Conservation (phyloP, 2,888 invertebrate species). For the Nomada fucata region DNA sequence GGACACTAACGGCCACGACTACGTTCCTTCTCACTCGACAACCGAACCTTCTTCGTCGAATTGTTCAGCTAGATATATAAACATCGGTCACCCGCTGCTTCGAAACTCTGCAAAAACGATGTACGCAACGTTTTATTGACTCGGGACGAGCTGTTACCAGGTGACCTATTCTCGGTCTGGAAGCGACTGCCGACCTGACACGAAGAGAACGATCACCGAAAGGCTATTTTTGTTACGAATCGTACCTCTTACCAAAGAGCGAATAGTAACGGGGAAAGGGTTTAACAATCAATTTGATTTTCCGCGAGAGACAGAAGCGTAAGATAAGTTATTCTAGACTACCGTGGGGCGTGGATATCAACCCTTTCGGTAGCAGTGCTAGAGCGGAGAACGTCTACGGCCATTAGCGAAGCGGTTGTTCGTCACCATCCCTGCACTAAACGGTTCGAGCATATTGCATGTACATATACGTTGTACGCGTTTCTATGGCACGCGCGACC, state of each 20-base stretch:
- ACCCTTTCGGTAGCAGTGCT: neutral
- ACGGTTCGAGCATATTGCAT: slow-evolving; percentile 5
- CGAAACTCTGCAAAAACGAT: slow-evolving; percentile 1
- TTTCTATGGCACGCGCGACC: slow-evolving; percentile 20
- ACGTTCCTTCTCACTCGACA: neutral
- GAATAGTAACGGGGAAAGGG: neutral
- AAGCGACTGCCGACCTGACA: neutral
- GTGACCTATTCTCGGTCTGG: slow-evolving; percentile 8
- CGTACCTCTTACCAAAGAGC: slow-evolving; percentile 1
- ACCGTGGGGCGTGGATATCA: neutral
- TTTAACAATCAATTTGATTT: neutral
- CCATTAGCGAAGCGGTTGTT: no score
- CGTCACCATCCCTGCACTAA: neutral
- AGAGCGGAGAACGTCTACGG: no score
- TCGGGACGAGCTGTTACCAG: neutral
- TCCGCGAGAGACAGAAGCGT: neutral
- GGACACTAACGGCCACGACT: neutral
- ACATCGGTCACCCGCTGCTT: slow-evolving; percentile 13
- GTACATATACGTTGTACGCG: slow-evolving; percentile 19
- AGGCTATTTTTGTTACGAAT: slow-evolving; percentile 20
- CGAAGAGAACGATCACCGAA: slow-evolving; percentile 11
- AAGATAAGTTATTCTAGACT: slow-evolving; percentile 6
- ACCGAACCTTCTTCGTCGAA: neutral
- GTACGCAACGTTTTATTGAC: neutral
- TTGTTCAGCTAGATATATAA: neutral